Base-by-base conservation (phyloP, 2,888 invertebrate genomes). In the Cremastobaeus sp. region DNA sequence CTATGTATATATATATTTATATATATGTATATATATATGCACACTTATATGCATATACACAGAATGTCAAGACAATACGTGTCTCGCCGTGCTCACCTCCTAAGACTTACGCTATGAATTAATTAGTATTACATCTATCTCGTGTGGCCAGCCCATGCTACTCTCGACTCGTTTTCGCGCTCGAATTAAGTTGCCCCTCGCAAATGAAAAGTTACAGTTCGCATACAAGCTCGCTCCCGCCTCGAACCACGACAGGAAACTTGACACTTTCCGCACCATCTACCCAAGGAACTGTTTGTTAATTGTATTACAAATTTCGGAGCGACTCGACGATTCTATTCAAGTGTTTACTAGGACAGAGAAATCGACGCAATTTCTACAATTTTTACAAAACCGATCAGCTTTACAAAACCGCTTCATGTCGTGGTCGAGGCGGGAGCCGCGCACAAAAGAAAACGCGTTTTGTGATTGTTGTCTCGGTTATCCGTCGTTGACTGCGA, bases 81-180 rank as follows among this genome's bases (percentile, higher is more conserved):
- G 74, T 70, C 73, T 62, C 21, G 32, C 78, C 77, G 73, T 78
- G 78, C 77, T 81, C 79, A 81, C 78, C 76, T 79, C 78, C 81
- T 80, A 78, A 76, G 68, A 79, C 83, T 83, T 84, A 84, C 76
- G 70, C 83, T 85, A 84, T 79, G 83, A 82, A 79, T 84, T 85
- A 85, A 84, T 84, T 82, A 83, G 80, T 84, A 82, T 84, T 86
- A 85, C 83, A 82, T 82, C 82, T 85, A 84, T 83, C 80, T 81
- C 82, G 86, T 86, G 85, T 87, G 86, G 85, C 86, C 86, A 80
- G 85, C 87, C 85, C 82, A 83, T 86, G 87, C 87, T 87, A 86
- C 80, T 85, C 84, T 78, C 43, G 45, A 66, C 37, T 47, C 65
- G 21, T 50, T 34, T 48, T 52, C 9, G 11, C 34, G 11, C 12